Evolutionary conservation across 2,888 invertebrate genomes (phyloP).

Genomic region (Plebejus anna): DNA sequence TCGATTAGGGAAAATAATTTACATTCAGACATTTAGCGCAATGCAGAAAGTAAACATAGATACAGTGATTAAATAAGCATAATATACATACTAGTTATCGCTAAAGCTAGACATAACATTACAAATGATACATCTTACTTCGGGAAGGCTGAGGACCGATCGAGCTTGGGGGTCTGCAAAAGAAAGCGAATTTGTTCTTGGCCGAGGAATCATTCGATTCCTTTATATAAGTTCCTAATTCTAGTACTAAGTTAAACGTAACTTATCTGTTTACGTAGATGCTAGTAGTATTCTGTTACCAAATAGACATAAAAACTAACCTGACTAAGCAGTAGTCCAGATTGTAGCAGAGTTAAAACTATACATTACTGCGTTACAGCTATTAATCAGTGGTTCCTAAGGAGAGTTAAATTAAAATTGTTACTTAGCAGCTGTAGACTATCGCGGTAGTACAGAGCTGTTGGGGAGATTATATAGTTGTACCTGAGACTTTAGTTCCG

Average conservation of each 20-base stretch:
- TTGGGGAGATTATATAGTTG: not conserved
- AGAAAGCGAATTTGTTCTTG: not conserved
- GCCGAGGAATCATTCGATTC: not conserved
- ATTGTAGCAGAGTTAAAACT: not conserved
- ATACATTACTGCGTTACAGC: conserved; percentile 1
- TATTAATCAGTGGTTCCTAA: not conserved
- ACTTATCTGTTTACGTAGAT: not conserved
- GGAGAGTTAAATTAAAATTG: not conserved
- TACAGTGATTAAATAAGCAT: conserved; percentile 6
- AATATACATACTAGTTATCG: conserved; percentile 1
- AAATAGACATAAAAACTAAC: conserved; percentile 21
- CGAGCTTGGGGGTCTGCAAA: conserved; percentile 1
- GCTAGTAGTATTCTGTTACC: conserved; percentile 12
- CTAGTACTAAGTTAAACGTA: not conserved
- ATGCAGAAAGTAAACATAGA: conserved; percentile 1
- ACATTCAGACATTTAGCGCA: conserved; percentile 6
- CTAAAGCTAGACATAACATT: conserved; percentile 19
- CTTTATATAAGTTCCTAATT: not conserved
- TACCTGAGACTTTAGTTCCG: not conserved
- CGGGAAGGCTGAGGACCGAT: not conserved
- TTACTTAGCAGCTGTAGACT: conserved; percentile 3
- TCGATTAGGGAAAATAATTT: not conserved
- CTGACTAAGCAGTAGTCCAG: not conserved
- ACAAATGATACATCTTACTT: conserved; percentile 15
- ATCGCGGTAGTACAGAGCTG: not conserved